Conservation (phyloP, 2,888 invertebrate genomes). For the Drosophila greeni region DNA sequence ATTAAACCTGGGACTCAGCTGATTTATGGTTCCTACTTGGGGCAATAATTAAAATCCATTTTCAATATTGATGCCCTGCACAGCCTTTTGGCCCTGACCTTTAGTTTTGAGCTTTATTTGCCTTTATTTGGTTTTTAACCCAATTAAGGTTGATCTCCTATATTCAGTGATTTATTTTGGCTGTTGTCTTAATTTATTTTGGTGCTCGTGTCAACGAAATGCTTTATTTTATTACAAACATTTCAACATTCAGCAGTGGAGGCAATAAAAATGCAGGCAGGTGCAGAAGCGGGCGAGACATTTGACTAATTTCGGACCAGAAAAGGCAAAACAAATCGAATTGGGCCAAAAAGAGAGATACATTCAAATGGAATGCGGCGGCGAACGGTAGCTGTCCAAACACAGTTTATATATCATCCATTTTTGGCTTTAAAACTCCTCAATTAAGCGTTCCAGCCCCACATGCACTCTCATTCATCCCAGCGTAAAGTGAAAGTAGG, state of each 20-base stretch:
- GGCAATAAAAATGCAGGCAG: conserved; percentile 44
- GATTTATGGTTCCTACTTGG: conserved; percentile 5
- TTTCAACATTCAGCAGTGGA: conserved; percentile 40
- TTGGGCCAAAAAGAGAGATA: conserved; percentile 39
- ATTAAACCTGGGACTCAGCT: neutral
- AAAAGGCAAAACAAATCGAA: conserved; percentile 41
- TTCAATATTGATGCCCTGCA: conserved; percentile 1
- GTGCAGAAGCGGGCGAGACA: conserved; percentile 41
- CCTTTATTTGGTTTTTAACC: conserved; percentile 11
- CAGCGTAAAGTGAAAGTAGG: conserved; percentile 65
- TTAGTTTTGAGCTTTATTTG: conserved; percentile 16
- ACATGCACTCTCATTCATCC: conserved; percentile 14
- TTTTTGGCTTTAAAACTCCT: conserved; percentile 24
- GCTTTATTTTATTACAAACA: conserved; percentile 43
- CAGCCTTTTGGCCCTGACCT: conserved; percentile 50
- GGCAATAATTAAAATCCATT: neutral
- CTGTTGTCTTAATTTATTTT: conserved; percentile 23
- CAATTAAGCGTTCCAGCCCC: conserved; percentile 46
- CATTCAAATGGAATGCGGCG: conserved; percentile 44
- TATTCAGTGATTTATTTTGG: conserved; percentile 42
- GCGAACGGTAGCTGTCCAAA: conserved; percentile 34
- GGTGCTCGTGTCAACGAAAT: conserved; percentile 50
- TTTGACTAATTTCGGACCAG: conserved; percentile 48
- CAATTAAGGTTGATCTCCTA: conserved; percentile 37
- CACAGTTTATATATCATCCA: conserved; percentile 21